A percentile compares a stretch with the other conserved stretches of the same genome.
Conservation (phyloP, 1,140 invertebrate species). For the Lordiphosa mommai region DNA sequence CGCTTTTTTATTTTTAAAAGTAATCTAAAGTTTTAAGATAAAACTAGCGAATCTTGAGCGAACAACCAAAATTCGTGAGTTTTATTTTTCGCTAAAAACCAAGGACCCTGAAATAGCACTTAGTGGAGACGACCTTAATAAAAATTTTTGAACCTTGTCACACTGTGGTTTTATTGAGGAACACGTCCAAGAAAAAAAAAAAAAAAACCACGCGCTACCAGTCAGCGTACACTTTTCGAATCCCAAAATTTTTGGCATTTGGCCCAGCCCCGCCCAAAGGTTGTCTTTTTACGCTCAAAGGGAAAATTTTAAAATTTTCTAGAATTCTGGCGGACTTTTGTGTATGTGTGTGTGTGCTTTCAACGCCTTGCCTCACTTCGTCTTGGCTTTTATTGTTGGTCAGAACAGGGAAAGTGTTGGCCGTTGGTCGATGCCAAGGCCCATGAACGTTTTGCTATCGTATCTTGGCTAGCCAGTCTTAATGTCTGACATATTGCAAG, state of each 20-base stretch:
- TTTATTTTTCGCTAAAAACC: too few species aligned
- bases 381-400: slow-evolving; percentile 33
- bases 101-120: too few species aligned
- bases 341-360: slow-evolving; percentile 39
- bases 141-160: too few species aligned
- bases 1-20: too few species aligned
- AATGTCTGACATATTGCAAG: slow-evolving; percentile 66
- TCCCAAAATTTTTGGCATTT: slow-evolving; percentile 47
- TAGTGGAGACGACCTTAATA: too few species aligned
- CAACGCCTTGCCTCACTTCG: slow-evolving; percentile 59
- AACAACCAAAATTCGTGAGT: too few species aligned
- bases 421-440: slow-evolving; percentile 29
- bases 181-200: too few species aligned
- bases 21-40: too few species aligned
- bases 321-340: slow-evolving; percentile 25
- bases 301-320: slow-evolving; percentile 63
- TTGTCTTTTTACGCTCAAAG: slow-evolving; percentile 12
- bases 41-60: too few species aligned
- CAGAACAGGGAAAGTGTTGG: slow-evolving; percentile 36
- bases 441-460: slow-evolving; percentile 29
- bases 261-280: slow-evolving; percentile 43
- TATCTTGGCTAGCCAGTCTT: slow-evolving; percentile 56
- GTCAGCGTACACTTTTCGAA: too few species aligned
- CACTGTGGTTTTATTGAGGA: too few species aligned
- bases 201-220: too few species aligned